Conservation (phyloP, 2,113 vertebrate genomes). For the western clawed frog (Xenopus tropicalis) region UCB_Xtro_10.0 CM004449.2:80751501-80752000, state of each 20-base stretch:
- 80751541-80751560: no score
- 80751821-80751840: conserved; percentile 6
- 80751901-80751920: fast-evolving
- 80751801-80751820: conserved; percentile 30
- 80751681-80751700: no score
- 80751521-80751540: no score
- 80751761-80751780: conserved; percentile 30
- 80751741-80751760: conserved; percentile 26
- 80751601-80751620: no score
- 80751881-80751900: not conserved
- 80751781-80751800: conserved; percentile 1
- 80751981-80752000: conserved; percentile 27
- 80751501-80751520: no score
- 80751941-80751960: conserved; percentile 58
- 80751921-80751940: conserved; percentile 16
- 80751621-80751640: no score
- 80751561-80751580: no score
- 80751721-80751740: not conserved
- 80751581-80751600: no score
- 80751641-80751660: no score
- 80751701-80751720: not conserved
- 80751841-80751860: not conserved
- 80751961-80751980: conserved; percentile 75
- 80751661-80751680: no score
- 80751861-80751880: not conserved